Conservation (phyloP, 2,797 vertebrate genomes). For the Sebastes steindachneri region DNA sequence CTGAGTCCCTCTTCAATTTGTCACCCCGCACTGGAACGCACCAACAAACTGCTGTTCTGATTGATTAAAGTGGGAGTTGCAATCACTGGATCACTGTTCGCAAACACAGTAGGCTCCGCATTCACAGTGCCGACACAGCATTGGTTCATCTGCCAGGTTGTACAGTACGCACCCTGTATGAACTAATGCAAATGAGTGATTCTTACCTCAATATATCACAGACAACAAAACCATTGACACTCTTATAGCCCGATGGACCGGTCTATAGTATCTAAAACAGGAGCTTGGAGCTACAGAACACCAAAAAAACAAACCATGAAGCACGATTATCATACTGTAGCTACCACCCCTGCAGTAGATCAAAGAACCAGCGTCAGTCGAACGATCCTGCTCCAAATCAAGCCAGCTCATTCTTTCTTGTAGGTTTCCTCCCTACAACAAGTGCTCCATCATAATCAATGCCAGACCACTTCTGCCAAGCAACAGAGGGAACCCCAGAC, state of each 20-base stretch:
- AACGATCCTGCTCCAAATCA: constrained; percentile 24
- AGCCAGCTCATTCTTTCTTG: constrained; percentile 30
- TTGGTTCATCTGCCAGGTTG: background rate
- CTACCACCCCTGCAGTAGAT: background rate
- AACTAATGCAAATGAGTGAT: background rate
- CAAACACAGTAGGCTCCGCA: background rate
- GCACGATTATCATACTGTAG: too few species aligned
- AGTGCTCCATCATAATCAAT: constrained; percentile 63
- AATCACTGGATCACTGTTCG: background rate
- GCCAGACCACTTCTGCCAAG: constrained; percentile 59
- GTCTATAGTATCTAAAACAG: background rate
- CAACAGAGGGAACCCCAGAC: constrained; percentile 60
- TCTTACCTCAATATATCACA: background rate
- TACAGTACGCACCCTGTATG: background rate
- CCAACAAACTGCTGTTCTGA: constrained; percentile 8
- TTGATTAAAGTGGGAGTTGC: constrained; percentile 14
- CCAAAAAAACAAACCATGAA: background rate
- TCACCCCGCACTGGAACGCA: constrained; percentile 11
- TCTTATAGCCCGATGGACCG: background rate
- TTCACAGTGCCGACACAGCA: background rate
- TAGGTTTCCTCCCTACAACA: constrained; percentile 46
- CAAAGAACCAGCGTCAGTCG: background rate
- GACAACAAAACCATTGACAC: background rate
- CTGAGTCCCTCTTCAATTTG: background rate
- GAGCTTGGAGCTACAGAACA: background rate